Evolutionary conservation across 2,888 invertebrate species (phyloP).

Genomic region (Esperia sulphurella): DNA sequence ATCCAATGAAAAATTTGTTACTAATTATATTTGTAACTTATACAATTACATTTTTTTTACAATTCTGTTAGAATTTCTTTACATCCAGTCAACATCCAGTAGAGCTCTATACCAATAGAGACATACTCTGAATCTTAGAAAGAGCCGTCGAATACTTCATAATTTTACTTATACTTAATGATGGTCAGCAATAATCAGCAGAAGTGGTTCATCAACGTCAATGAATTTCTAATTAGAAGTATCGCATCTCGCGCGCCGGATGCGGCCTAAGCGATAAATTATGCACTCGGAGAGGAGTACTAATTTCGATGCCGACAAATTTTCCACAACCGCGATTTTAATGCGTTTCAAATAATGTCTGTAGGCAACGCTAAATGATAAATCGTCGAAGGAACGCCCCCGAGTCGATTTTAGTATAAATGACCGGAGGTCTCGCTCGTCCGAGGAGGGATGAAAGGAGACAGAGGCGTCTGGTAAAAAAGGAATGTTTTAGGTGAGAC

Average conservation of each 20-base stretch:
- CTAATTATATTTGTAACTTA: too few species aligned
- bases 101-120: too few species aligned
- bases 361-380: constrained; percentile 78
- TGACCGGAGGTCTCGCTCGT: constrained; percentile 52
- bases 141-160: not conserved
- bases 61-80: too few species aligned
- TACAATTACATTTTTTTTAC: too few species aligned
- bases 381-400: constrained; percentile 75
- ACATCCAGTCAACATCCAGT: too few species aligned
- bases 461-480: constrained; percentile 68
- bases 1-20: too few species aligned
- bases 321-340: constrained; percentile 76
- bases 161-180: not conserved
- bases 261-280: constrained; percentile 72
- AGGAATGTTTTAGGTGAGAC: constrained; percentile 71
- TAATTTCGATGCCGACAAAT: constrained; percentile 78
- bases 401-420: constrained; percentile 66
- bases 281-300: constrained; percentile 69
- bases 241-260: constrained; percentile 57
- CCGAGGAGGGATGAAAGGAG: constrained; percentile 47
- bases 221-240: constrained; percentile 68
- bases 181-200: constrained; percentile 14
- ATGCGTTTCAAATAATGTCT: constrained; percentile 79
- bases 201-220: constrained; percentile 52
- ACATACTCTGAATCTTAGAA: not conserved